A percentile compares a stretch with the other conserved stretches of the same genome.
Conservation (phyloP, 2,113 vertebrate genomes). For the Gobiocypris rarus region DNA sequence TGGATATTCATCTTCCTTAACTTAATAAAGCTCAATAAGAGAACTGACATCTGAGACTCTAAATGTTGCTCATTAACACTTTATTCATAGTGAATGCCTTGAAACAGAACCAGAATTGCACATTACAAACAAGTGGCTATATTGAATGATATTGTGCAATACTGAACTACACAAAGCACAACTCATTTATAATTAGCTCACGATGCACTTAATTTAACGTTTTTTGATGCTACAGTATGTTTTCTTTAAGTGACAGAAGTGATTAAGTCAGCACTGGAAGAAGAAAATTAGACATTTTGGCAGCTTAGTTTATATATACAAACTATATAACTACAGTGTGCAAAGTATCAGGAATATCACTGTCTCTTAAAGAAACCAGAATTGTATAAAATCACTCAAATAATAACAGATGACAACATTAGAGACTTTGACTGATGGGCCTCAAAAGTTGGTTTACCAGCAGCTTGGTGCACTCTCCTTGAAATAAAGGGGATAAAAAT, state of each 20-base stretch:
- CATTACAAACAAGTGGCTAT: background rate
- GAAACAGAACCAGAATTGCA: background rate
- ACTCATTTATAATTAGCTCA: too few relatives aligned
- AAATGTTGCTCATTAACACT: background rate
- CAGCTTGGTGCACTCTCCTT: slow-evolving; percentile 43
- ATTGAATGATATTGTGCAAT: background rate
- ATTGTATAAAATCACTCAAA: background rate
- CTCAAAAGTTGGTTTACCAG: slow-evolving; percentile 10
- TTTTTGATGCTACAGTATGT: too few relatives aligned
- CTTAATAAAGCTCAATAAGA: slow-evolving; percentile 65
- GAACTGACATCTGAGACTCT: background rate
- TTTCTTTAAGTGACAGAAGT: too few relatives aligned
- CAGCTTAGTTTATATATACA: too few relatives aligned
- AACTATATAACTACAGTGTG: background rate
- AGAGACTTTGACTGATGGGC: slow-evolving; percentile 23
- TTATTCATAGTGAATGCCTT: background rate
- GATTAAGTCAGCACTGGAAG: too few relatives aligned
- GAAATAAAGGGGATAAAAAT: background rate
- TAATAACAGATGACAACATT: background rate
- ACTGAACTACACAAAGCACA: background rate
- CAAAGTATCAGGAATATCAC: background rate
- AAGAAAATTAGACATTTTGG: too few relatives aligned
- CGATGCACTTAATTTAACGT: too few relatives aligned
- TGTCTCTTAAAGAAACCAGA: background rate
- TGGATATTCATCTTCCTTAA: slow-evolving; percentile 64